A percentile compares a stretch with the other conserved stretches of the same genome.
Evolutionary conservation across 2,888 invertebrate genomes (phyloP).

Genomic region (Noctua pronuba): DNA sequence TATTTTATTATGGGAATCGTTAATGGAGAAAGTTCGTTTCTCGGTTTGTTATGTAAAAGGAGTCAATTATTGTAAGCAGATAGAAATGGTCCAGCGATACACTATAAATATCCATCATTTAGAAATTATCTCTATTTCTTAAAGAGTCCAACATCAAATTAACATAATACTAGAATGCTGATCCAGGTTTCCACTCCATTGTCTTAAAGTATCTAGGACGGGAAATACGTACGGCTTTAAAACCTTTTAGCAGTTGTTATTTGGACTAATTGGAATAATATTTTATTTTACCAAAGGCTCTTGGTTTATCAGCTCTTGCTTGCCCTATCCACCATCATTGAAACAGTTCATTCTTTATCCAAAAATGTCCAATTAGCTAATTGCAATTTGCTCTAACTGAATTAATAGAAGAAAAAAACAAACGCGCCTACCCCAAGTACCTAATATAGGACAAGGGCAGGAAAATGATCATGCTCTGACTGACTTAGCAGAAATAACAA

Average conservation of each 20-base stretch:
- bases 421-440: background rate
- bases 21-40: background rate
- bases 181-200: background rate
- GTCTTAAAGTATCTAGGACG: background rate
- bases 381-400: background rate
- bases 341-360: background rate
- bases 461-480: background rate
- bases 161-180: background rate
- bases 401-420: background rate
- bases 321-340: too few species aligned
- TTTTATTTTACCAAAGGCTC: background rate
- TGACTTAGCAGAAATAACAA: background rate
- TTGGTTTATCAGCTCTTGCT: too few species aligned
- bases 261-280: background rate
- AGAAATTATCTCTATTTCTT: background rate
- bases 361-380: background rate
- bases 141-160: background rate
- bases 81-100: background rate
- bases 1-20: background rate
- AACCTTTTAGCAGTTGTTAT: background rate
- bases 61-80: background rate
- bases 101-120: background rate
- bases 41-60: conserved; percentile 1
- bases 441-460: background rate
- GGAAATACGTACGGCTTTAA: background rate